Percentiles rank a stretch among this genome's conserved stretches.
These are phyloP conservation scores for Morelia viridis DNA, from an alignment of 2,797 vertebrate species.

Conservation along the genomic window DNA sequence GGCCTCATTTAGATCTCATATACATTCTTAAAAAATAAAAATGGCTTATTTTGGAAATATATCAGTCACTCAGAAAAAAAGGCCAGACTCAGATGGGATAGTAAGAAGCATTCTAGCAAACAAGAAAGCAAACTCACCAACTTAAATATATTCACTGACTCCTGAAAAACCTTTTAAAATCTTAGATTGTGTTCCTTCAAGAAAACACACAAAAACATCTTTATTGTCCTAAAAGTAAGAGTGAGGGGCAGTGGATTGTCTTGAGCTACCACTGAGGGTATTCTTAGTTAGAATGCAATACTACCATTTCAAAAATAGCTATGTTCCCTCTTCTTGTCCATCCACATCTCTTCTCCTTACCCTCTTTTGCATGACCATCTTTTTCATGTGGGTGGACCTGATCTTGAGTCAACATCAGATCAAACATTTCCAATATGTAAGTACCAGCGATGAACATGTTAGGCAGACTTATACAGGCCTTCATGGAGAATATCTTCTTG, in stretches of 20 bases:
- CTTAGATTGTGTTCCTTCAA: not conserved
- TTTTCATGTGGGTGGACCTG: not conserved
- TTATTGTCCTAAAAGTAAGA: not conserved
- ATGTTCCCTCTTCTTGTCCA: too few relatives aligned
- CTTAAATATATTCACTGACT: not conserved
- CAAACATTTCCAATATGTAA: not conserved
- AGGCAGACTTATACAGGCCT: not conserved
- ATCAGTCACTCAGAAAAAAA: not conserved
- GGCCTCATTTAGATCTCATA: not conserved
- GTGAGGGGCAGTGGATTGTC: not conserved
- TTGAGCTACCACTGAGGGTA: not conserved
- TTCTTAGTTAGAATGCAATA: not conserved
- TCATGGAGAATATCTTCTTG: not conserved
- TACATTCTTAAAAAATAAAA: not conserved
- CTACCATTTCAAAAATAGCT: not conserved
- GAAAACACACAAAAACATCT: not conserved
- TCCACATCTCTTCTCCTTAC: not conserved
- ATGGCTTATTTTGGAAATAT: not conserved
- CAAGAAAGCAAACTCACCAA: not conserved
- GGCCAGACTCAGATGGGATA: not conserved
- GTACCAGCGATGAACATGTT: not conserved
- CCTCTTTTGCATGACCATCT: not conserved
- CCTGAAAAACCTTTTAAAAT: not conserved
- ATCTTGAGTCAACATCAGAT: not conserved
- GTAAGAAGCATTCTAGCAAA: not conserved